Evolutionary conservation across 2,888 invertebrate genomes (phyloP).

Genomic region (Dioctria rufipes): DNA sequence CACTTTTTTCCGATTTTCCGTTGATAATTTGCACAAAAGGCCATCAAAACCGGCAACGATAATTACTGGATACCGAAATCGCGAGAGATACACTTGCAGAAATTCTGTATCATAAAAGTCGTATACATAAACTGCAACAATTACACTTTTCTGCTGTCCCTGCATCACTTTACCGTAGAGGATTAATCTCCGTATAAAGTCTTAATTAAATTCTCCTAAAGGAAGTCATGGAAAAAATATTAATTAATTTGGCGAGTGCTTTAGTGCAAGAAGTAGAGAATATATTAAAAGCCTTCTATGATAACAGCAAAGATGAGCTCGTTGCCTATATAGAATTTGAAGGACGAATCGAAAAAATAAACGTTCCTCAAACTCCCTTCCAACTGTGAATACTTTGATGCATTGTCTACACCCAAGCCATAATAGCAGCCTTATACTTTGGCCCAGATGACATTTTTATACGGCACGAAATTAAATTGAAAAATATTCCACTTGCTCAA

Average conservation of each 20-base stretch:
- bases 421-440: constrained; percentile 22
- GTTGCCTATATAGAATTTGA: too few species aligned
- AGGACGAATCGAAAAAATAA: too few species aligned
- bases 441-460: constrained; percentile 46
- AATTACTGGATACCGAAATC: constrained; percentile 14
- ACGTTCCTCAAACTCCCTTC: too few species aligned
- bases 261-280: neutral
- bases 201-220: constrained; percentile 45
- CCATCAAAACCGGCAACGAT: constrained; percentile 29
- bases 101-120: too few species aligned
- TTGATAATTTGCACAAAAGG: constrained; percentile 37
- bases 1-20: constrained; percentile 22
- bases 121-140: neutral
- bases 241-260: constrained; percentile 21
- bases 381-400: constrained; percentile 9
- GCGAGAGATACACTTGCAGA: neutral
- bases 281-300: neutral
- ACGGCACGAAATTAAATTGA: constrained; percentile 44
- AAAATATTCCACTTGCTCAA: constrained; percentile 44
- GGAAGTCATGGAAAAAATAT: constrained; percentile 40
- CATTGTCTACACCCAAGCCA: constrained; percentile 26
- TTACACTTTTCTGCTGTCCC: neutral
- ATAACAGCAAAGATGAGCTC: neutral
- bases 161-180: constrained; percentile 20
- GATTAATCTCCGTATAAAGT: constrained; percentile 39